phyloP scores from a whole-genome alignment of 2,888 invertebrate genomes.

The Protophormia terraenovae region DNA sequence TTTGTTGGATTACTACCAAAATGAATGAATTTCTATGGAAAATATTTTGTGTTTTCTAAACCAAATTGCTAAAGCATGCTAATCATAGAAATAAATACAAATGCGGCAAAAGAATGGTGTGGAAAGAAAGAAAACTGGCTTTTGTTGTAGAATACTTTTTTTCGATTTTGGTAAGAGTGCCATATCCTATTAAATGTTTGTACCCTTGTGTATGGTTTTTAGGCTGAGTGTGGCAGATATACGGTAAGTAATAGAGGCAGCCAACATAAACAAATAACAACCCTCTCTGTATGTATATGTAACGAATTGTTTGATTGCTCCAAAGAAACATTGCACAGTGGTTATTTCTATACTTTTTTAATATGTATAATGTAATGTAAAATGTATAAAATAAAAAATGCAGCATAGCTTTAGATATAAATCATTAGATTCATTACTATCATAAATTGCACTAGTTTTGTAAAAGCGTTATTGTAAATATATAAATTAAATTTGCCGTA shows the following conservation, averaged over 20 bases:
- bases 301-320: neutral
- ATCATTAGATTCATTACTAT: too few species aligned
- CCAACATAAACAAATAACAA: conserved; percentile 13
- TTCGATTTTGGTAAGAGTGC: too few species aligned
- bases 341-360: neutral
- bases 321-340: neutral
- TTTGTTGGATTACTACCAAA: conserved; percentile 11
- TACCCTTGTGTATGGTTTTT: neutral
- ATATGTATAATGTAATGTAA: too few species aligned
- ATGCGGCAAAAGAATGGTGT: neutral
- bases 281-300: neutral
- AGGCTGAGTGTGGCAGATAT: neutral
- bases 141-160: conserved; percentile 7
- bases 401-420: too few species aligned
- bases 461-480: too few species aligned
- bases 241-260: neutral
- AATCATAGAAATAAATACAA: conserved; percentile 45
- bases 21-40: conserved; percentile 6
- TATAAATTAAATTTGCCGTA: too few species aligned
- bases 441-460: too few species aligned
- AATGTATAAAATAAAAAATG: too few species aligned
- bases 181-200: neutral
- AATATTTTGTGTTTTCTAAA: conserved; percentile 40
- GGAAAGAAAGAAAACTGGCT: conserved; percentile 27
- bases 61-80: conserved; percentile 58